Conservation (phyloP, 2,888 invertebrate genomes). For the Brachycybe producta region DNA sequence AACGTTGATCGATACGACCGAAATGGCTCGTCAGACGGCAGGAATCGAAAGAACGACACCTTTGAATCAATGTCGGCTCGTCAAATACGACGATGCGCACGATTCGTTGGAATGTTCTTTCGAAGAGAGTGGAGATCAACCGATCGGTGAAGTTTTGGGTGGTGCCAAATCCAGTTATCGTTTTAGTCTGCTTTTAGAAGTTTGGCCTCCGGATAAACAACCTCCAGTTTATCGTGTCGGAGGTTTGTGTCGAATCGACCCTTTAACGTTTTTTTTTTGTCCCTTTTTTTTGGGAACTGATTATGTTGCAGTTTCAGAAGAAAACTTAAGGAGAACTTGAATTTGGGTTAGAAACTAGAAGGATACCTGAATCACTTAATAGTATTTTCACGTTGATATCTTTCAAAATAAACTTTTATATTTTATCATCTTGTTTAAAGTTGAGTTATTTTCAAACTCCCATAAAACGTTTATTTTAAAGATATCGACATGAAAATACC, state of each 20-base stretch:
- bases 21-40: slow-evolving; percentile 44
- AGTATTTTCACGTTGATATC: too few relatives aligned
- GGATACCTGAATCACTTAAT: too few relatives aligned
- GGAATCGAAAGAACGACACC: slow-evolving; percentile 46
- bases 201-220: slow-evolving; percentile 43
- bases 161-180: slow-evolving; percentile 38
- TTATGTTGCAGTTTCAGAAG: not conserved
- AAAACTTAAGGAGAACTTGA: not conserved
- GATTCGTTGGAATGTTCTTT: slow-evolving; percentile 55
- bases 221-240: slow-evolving; percentile 51
- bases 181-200: slow-evolving; percentile 53
- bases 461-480: too few relatives aligned
- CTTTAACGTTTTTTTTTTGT: slow-evolving; percentile 5
- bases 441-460: too few relatives aligned
- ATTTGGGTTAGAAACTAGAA: too few relatives aligned
- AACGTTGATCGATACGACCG: slow-evolving; percentile 46
- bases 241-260: too few relatives aligned
- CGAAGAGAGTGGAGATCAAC: slow-evolving; percentile 44
- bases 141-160: slow-evolving; percentile 38
- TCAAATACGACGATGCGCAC: slow-evolving; percentile 49
- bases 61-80: slow-evolving; percentile 54
- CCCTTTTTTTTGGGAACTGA: not conserved
- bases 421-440: not conserved
- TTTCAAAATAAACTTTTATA: not conserved
- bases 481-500: too few relatives aligned